Evolutionary conservation across 1,140 invertebrate species (phyloP), one percentile per base, ranked within the genome.

Genomic region (Cryptotermes secundus): DNA sequence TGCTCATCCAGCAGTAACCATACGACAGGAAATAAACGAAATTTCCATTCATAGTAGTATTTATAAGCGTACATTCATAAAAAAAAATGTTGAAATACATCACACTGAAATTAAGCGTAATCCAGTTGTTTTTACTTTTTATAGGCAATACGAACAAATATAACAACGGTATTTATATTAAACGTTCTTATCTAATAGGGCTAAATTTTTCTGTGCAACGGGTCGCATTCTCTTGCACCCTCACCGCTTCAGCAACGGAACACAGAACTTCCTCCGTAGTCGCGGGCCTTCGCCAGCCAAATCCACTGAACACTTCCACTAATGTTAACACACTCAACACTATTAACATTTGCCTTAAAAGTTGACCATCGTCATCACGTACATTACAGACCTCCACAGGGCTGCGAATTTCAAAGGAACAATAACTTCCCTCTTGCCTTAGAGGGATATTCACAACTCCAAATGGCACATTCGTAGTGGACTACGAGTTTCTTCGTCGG

Each of bases 401-500:
- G 42, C 80, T 26, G 35, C 42, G 34, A 81, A 45, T 22, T 38
- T 83, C 81, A 53, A 45, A 31, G 36, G 81, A 38, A 82, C 81
- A 31, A 24, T 24, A 72, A 82, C n/a, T 53, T n/a, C 83, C 31
- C 42, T 82, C 31, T 45, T 38, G 31, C n/a, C 0, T 26, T 26
- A 34, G 12, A 31, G 12, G 34, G 72, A 6, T 65, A 24, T 84
- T 85, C 85, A 85, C 31, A 86, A 65, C 83, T 86, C 83, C 79
- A 86, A 53, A 72, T 85, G 81, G 79, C 85, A 86, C 79, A 86
- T 83, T 35, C 81, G 83, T 22, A 87, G 65, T 19, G 87, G 87
- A 79, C 86, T 87, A 34, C 87, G 86, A 16, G 87, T 87, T 7
- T 91, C 90, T n/a, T 92, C 91, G 42, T 92, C 90, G 16, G 90